phyloP scores from a whole-genome alignment of 2,888 invertebrate genomes.

The Archaeoteleia sp. region DNA sequence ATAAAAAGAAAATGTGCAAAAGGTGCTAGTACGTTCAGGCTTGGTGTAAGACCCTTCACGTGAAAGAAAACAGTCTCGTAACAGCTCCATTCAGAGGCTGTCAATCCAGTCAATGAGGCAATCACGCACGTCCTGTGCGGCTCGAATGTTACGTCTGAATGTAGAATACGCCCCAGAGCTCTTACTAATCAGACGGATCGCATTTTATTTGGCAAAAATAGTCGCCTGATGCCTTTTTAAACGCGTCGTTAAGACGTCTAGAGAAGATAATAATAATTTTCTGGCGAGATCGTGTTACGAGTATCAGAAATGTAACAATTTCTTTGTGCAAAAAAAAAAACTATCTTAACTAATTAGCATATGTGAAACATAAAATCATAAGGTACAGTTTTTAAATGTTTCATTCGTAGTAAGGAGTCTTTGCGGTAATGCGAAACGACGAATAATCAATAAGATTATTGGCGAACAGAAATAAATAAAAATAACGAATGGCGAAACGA shows the following conservation, averaged over 20 bases:
- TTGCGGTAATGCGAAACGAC: no score
- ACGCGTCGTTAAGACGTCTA: background rate
- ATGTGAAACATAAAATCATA: no score
- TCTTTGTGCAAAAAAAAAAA: background rate
- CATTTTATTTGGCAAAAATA: slow-evolving; percentile 49
- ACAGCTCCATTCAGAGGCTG: slow-evolving; percentile 69
- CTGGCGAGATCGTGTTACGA: slow-evolving; percentile 1
- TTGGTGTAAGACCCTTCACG: slow-evolving; percentile 51
- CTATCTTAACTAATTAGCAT: no score
- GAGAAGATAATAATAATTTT: slow-evolving; percentile 11
- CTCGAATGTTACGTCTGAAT: slow-evolving; percentile 45
- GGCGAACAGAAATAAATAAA: no score
- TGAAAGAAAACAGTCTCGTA: slow-evolving; percentile 60
- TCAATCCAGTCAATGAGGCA: slow-evolving; percentile 73
- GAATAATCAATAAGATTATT: no score
- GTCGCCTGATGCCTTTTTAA: slow-evolving; percentile 14
- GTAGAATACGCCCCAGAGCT: slow-evolving; percentile 39
- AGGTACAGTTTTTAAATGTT: no score
- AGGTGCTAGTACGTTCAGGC: slow-evolving; percentile 17
- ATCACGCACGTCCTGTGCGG: slow-evolving; percentile 72
- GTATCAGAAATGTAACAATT: background rate
- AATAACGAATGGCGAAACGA: no score
- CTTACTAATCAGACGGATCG: slow-evolving; percentile 45
- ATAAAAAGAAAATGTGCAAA: background rate
- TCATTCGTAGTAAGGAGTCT: no score